Percentiles rank a stretch among this genome's conserved stretches.
These are phyloP conservation scores for Ceratina calcarata DNA, from an alignment of 1,140 invertebrate species.

Conservation along the genomic window DNA sequence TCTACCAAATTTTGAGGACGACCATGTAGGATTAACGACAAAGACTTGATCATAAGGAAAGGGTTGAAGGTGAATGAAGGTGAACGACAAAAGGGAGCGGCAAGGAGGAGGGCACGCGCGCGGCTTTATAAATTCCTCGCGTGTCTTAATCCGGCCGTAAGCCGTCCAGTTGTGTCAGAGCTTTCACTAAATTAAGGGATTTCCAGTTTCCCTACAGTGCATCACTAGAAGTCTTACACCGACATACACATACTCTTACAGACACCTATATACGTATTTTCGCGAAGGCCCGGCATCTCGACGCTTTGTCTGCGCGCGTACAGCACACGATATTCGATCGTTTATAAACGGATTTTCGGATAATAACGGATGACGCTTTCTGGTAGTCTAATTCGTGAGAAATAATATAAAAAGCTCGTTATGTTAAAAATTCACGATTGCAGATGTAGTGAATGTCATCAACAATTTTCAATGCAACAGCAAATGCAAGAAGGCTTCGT, in stretches of 20 bases:
- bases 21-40: background rate
- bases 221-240: conserved; percentile 7
- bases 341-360: conserved; percentile 27
- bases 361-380: conserved; percentile 4
- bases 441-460: no score
- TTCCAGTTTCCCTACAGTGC: conserved; percentile 19
- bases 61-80: conserved; percentile 19
- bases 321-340: conserved; percentile 18
- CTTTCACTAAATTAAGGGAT: conserved; percentile 61
- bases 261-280: background rate
- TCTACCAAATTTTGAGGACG: background rate
- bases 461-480: no score
- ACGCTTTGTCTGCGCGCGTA: background rate
- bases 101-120: background rate
- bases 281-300: background rate
- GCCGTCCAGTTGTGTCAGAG: conserved; percentile 45
- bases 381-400: background rate
- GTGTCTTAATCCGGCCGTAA: conserved; percentile 54
- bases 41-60: background rate
- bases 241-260: background rate
- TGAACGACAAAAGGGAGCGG: conserved; percentile 33
- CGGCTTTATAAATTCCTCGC: conserved; percentile 52
- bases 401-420: background rate
- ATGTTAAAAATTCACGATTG: background rate
- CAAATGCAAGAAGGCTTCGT: no score